Evolutionary conservation across 2,113 vertebrate species (phyloP).

Genomic region (Proteles cristata): DNA sequence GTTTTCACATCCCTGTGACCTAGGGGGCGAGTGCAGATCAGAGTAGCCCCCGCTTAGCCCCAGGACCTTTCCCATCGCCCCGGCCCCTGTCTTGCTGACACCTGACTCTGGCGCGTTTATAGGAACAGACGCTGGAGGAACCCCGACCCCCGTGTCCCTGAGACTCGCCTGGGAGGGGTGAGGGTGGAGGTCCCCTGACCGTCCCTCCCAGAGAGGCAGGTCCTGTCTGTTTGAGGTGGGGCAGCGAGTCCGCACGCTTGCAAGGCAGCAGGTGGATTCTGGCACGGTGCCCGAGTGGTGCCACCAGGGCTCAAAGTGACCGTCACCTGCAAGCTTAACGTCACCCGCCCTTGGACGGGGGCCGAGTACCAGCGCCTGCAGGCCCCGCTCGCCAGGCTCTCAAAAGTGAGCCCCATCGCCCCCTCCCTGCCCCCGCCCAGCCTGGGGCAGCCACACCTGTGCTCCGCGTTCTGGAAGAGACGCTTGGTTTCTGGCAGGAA

Average conservation of each 20-base stretch:
- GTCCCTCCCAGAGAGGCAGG: neutral
- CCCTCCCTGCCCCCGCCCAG: fast-evolving
- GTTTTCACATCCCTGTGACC: neutral
- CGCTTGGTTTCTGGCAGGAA: fast-evolving
- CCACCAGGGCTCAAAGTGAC: neutral
- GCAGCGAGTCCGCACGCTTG: neutral
- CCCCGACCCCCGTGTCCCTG: neutral
- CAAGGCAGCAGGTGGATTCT: neutral
- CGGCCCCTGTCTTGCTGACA: neutral
- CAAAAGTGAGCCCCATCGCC: neutral
- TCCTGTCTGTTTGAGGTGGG: too few species aligned
- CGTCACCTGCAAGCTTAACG: fast-evolving
- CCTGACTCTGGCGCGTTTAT: neutral
- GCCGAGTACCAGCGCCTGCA: neutral
- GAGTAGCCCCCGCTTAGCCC: neutral
- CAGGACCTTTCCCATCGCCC: neutral
- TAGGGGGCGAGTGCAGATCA: too few species aligned
- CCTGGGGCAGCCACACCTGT: fast-evolving
- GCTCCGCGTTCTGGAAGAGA: fast-evolving
- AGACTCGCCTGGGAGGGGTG: neutral
- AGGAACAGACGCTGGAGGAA: neutral
- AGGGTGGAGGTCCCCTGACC: neutral
- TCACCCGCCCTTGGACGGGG: neutral
- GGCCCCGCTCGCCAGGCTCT: neutral
- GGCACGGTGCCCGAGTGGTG: fast-evolving